Conservation (phyloP, 2,797 vertebrate species). For the Oryzias dopingdopingensis region DNA sequence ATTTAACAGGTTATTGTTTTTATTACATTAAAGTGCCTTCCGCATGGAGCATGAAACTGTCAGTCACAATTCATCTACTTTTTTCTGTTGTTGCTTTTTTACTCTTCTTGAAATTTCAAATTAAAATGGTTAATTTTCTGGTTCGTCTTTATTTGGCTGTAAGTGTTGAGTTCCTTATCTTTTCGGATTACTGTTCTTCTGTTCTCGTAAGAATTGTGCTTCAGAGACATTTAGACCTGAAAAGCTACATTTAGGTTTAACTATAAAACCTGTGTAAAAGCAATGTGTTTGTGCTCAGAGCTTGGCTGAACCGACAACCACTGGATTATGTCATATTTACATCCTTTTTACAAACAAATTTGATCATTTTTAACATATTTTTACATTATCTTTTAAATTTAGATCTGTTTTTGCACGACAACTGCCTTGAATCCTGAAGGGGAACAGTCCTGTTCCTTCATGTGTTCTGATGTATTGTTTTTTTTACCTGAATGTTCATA, state of each 20-base stretch:
- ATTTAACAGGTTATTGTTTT: conserved; percentile 8
- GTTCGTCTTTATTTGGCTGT: not conserved
- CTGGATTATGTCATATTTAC: conserved; percentile 27
- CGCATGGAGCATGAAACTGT: not conserved
- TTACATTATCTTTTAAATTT: conserved; percentile 31
- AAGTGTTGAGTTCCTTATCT: conserved; percentile 17
- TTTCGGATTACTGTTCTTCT: conserved; percentile 18
- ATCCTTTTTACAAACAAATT: conserved; percentile 19
- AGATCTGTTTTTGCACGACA: conserved; percentile 33
- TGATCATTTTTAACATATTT: conserved; percentile 16
- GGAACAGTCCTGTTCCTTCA: conserved; percentile 23
- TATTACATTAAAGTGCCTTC: not conserved
- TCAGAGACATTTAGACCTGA: conserved; percentile 31
- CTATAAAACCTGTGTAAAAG: conserved; percentile 30
- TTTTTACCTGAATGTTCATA: conserved; percentile 17
- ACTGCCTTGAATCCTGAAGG: conserved; percentile 2
- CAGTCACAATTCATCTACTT: not conserved
- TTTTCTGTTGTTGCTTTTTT: not conserved
- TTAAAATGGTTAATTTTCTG: too few species aligned
- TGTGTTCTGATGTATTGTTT: conserved; percentile 24
- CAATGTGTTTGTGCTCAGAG: conserved; percentile 9
- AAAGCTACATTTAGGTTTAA: conserved; percentile 29
- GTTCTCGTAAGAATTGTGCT: conserved; percentile 35
- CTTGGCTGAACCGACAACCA: not conserved
- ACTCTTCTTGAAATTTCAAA: not conserved